A percentile compares a stretch with the other conserved stretches of the same genome.
phyloP scores from a whole-genome alignment of 2,888 invertebrate genomes.

The Odontothrips loti region DNA sequence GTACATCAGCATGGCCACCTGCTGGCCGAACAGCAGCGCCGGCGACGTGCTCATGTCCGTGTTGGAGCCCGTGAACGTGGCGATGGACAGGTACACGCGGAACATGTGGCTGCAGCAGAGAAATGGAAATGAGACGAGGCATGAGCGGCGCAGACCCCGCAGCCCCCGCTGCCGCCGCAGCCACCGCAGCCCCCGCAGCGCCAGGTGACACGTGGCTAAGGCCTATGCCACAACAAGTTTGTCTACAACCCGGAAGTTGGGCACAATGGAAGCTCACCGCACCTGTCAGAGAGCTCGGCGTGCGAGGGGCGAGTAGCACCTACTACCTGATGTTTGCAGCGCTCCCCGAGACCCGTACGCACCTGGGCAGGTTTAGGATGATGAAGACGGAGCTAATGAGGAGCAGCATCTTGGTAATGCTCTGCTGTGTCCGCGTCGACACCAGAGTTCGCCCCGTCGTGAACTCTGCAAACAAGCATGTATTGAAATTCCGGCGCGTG shows the following conservation, averaged over 20 bases:
- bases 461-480: no score
- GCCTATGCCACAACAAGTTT: no score
- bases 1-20: constrained; percentile 59
- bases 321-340: neutral
- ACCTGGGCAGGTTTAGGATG: constrained; percentile 60
- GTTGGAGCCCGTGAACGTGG: constrained; percentile 42
- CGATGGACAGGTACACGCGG: constrained; percentile 52
- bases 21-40: constrained; percentile 53
- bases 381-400: constrained; percentile 63
- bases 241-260: no score
- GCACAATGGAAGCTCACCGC: no score
- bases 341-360: constrained; percentile 38
- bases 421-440: constrained; percentile 53
- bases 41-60: constrained; percentile 43
- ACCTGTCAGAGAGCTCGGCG: no score
- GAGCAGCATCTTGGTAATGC: constrained; percentile 62
- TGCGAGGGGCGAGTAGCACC: no score
- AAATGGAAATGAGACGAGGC: no score
- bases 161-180: no score
- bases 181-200: no score
- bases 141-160: no score
- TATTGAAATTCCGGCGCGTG: no score
- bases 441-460: constrained; percentile 47
- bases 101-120: constrained; percentile 50
- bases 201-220: no score